Percentiles rank a stretch among this genome's conserved stretches.
Evolutionary conservation across 92 coral and sea anemone species (phyloP).

Genomic region (Desmophyllum pertusum): DNA sequence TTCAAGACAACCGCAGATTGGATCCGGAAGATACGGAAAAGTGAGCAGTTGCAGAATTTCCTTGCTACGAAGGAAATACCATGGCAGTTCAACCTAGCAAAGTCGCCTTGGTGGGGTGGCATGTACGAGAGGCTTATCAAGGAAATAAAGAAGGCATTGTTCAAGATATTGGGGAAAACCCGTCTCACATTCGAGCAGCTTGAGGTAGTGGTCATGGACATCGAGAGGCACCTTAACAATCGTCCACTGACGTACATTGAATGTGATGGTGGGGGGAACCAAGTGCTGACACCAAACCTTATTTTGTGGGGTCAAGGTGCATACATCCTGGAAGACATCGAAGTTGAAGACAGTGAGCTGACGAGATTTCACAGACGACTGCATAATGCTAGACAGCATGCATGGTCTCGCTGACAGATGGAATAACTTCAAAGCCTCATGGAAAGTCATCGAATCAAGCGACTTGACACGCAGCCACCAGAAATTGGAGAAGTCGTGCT

Average conservation of each 20-base stretch:
- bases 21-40: conserved; percentile 20
- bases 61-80: conserved; percentile 51
- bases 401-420: neutral
- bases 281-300: conserved; percentile 48
- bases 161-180: conserved; percentile 58
- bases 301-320: conserved; percentile 44
- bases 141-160: conserved; percentile 59
- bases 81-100: conserved; percentile 55
- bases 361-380: conserved; percentile 12
- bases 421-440: conserved; percentile 6
- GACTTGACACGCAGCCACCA: neutral
- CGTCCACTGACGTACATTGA: conserved; percentile 63
- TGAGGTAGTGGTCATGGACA: conserved; percentile 40
- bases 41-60: conserved; percentile 49
- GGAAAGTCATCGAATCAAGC: conserved; percentile 13
- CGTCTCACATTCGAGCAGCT: conserved; percentile 45
- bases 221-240: conserved; percentile 57
- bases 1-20: conserved; percentile 58
- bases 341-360: conserved; percentile 33
- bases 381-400: conserved; percentile 32
- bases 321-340: conserved; percentile 14
- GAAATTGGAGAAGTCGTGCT: conserved; percentile 13
- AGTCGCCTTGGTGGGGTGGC: conserved; percentile 70
- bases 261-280: conserved; percentile 44
- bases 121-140: no score